phyloP scores from a whole-genome alignment of 1,140 invertebrate species.

The Archivesica marissinica region DNA sequence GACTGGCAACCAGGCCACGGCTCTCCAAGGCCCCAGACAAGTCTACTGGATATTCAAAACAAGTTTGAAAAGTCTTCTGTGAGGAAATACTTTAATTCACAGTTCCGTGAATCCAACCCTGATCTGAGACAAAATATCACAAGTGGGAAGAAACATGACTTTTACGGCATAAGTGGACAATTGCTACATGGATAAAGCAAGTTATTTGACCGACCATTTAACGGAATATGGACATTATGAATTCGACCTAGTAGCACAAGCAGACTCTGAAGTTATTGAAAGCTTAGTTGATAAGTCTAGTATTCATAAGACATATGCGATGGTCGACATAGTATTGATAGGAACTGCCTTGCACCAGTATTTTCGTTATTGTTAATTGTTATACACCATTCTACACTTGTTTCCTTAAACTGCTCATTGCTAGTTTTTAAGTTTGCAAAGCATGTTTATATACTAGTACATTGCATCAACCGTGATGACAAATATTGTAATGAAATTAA shows the following conservation, averaged over 20 bases:
- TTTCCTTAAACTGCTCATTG: not conserved
- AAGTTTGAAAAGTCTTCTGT: constrained; percentile 77
- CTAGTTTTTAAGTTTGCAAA: not conserved
- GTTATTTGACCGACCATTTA: not conserved
- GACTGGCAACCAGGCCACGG: constrained; percentile 78
- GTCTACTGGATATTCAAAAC: constrained; percentile 76
- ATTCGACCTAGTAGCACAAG: too few species aligned
- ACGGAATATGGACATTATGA: too few species aligned
- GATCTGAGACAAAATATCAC: constrained; percentile 79
- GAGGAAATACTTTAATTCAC: constrained; percentile 71
- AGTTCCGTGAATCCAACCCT: constrained; percentile 78
- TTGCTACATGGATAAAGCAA: constrained; percentile 73
- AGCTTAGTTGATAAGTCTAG: too few species aligned
- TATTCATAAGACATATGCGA: too few species aligned
- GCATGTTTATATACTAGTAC: not conserved
- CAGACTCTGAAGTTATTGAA: too few species aligned
- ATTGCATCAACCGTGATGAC: too few species aligned
- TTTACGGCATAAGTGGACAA: constrained; percentile 78
- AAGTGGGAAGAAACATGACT: constrained; percentile 79
- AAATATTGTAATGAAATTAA: too few species aligned
- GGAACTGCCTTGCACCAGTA: constrained; percentile 27
- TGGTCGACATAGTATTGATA: too few species aligned
- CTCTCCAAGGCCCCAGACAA: constrained; percentile 77
- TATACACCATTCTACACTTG: not conserved
- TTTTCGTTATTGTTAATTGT: not conserved